These are phyloP conservation scores for Tetramorium simillimum DNA, from an alignment of 1,140 invertebrate genomes.

Conservation along the genomic window DNA sequence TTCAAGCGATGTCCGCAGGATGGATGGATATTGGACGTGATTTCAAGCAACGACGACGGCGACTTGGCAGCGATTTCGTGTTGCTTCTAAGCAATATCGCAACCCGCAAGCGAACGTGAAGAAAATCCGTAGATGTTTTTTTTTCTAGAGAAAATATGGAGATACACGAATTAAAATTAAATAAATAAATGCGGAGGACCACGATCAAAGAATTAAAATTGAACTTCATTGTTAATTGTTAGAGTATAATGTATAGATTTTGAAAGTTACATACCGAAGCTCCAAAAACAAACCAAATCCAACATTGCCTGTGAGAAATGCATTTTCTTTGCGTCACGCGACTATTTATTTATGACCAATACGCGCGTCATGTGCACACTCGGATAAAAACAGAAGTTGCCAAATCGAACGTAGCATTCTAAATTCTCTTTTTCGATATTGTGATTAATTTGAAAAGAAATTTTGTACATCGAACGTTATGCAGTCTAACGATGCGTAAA, in stretches of 20 bases:
- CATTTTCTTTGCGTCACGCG: constrained; percentile 7
- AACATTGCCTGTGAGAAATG: background rate
- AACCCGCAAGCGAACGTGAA: background rate
- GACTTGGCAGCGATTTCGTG: constrained; percentile 12
- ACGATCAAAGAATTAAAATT: background rate
- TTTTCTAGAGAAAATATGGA: background rate
- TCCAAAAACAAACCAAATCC: background rate
- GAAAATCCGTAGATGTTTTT: background rate
- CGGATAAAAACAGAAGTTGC: constrained; percentile 18
- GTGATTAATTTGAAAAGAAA: background rate
- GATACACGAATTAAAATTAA: background rate
- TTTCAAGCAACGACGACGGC: background rate
- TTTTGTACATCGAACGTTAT: background rate
- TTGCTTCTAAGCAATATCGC: background rate
- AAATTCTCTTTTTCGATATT: background rate
- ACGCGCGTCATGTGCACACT: background rate
- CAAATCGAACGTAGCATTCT: background rate
- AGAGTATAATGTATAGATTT: background rate
- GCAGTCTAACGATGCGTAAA: background rate
- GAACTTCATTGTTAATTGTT: background rate
- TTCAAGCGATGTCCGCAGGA: background rate
- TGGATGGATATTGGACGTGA: constrained; percentile 23
- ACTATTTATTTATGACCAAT: constrained; percentile 1
- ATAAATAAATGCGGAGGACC: background rate
- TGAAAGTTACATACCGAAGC: background rate